These are phyloP conservation scores for Chymomyza fuscimana DNA, from an alignment of 2,888 invertebrate species.

Conservation along the genomic window DNA sequence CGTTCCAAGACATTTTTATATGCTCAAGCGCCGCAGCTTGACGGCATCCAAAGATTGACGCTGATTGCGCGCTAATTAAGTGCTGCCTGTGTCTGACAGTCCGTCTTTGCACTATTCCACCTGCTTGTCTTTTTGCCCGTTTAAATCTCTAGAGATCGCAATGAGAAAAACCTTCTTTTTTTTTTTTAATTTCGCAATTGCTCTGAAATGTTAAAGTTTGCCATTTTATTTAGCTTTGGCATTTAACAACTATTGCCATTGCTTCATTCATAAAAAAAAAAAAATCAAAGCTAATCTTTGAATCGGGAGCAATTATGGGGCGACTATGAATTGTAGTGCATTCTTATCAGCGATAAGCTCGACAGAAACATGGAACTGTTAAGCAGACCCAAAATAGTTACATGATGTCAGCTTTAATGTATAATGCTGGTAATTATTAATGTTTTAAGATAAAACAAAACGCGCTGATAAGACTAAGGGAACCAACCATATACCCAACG, in stretches of 20 bases:
- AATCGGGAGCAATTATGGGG: not conserved
- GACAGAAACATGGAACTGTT: slow-evolving; percentile 1
- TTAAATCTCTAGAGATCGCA: not conserved
- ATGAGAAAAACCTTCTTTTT: not conserved
- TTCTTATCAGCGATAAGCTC: slow-evolving; percentile 30
- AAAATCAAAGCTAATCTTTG: not conserved
- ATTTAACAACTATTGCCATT: not conserved
- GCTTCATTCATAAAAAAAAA: not conserved
- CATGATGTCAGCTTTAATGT: slow-evolving; percentile 44
- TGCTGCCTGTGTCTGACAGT: not conserved
- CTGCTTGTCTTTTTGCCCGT: slow-evolving; percentile 7
- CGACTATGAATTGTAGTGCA: not conserved
- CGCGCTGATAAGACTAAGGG: not conserved
- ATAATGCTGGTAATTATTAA: not conserved
- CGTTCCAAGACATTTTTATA: slow-evolving; percentile 2
- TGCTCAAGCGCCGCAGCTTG: not conserved
- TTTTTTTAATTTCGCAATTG: not conserved
- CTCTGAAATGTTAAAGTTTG: slow-evolving; percentile 25
- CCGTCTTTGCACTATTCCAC: slow-evolving; percentile 16
- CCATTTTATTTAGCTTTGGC: slow-evolving; percentile 13
- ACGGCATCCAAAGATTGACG: slow-evolving; percentile 27
- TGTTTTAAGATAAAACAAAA: slow-evolving; percentile 2
- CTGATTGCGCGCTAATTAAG: slow-evolving; percentile 45
- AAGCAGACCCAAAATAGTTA: slow-evolving; percentile 47
- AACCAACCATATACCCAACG: not conserved